Evolutionary conservation across 2,113 vertebrate genomes (phyloP), one percentile per base, ranked within the genome.

Genomic region (Dinomys branickii): DNA sequence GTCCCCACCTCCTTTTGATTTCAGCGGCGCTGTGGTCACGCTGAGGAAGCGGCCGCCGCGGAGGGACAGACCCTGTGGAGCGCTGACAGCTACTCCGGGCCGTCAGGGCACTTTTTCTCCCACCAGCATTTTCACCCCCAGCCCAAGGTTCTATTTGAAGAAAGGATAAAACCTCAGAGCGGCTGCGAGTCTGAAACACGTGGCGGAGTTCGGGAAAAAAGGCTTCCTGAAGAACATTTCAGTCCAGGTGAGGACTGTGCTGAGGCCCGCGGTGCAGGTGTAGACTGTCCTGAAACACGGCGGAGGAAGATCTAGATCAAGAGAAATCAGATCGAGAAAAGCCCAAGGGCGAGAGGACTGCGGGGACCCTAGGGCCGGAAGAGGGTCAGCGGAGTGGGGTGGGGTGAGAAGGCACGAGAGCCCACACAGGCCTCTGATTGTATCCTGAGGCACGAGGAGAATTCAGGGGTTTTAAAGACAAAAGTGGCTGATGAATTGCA

Each of bases 381-480:
- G n/a, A 7, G 3, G 6, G 1, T 14, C 7, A 17, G 16, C 0
- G 2, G 11, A 8, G 20, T 67, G 65, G 3, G 8, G 1, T 52
- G 19, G 24, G 24, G 0, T 24, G 77, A 56, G 35, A 33, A 7
- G 1, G 3, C 3, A 8, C 6, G 3, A 1, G 2, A 3, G 2
- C 6, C 2, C 5, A 56, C 50, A 83, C 19, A 28, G 2, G 12
- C 10, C n/a, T 12, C 61, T 52, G 44, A 17, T 13, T 52, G 58
- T 22, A 52, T 58, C 19, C 19, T 24, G 22, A 86, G 7, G 61
- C 41, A 44, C 2, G 41, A 77, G 41, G 26, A 14, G 3, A 22
- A 24, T 5, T 47, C 5, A 63, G 41, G 13, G 2, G 2, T 73
- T 61, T 81, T 91, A 47, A 59, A 81, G 6, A 91, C 33, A 50